Percentiles rank a stretch among this genome's conserved stretches.
phyloP scores from a whole-genome alignment of 2,888 invertebrate species.

The Cyclophora albipunctata region DNA sequence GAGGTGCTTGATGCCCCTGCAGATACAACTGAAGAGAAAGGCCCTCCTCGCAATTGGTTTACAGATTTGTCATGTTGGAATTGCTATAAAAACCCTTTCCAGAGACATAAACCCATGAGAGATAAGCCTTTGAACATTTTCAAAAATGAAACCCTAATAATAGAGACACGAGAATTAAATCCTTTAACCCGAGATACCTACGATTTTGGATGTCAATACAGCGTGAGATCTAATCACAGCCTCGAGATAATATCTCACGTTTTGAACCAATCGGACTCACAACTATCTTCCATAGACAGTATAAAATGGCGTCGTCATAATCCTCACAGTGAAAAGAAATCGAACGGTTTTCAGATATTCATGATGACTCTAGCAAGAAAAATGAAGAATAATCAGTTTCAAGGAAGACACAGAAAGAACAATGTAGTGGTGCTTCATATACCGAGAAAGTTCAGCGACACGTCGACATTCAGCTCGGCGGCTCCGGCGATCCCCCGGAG shows the following conservation, averaged over 20 bases:
- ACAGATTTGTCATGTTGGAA: constrained; percentile 30
- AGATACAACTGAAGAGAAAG: constrained; percentile 11
- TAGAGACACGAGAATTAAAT: constrained; percentile 14
- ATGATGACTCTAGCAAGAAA: constrained; percentile 30
- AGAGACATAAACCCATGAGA: too few relatives aligned
- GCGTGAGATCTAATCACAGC: constrained; percentile 36
- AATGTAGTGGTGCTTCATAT: constrained; percentile 31
- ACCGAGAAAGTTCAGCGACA: constrained; percentile 26
- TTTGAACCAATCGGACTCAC: constrained; percentile 32
- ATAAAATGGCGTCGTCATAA: constrained; percentile 21
- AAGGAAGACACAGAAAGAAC: constrained; percentile 22
- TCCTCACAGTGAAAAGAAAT: constrained; percentile 15
- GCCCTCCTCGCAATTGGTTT: constrained; percentile 14
- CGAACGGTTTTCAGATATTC: constrained; percentile 26
- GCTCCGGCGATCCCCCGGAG: constrained; percentile 14
- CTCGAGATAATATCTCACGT: constrained; percentile 39
- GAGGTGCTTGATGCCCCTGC: constrained; percentile 3
- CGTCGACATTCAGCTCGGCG: constrained; percentile 15
- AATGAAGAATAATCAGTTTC: constrained; percentile 22
- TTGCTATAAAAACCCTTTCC: constrained; percentile 9
- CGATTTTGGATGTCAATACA: constrained; percentile 39
- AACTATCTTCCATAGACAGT: constrained; percentile 26
- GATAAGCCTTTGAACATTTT: background rate
- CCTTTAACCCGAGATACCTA: constrained; percentile 14
- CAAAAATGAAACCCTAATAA: background rate